Base-by-base conservation (phyloP, 2,888 invertebrate genomes). In the Melipona beecheii region DNA sequence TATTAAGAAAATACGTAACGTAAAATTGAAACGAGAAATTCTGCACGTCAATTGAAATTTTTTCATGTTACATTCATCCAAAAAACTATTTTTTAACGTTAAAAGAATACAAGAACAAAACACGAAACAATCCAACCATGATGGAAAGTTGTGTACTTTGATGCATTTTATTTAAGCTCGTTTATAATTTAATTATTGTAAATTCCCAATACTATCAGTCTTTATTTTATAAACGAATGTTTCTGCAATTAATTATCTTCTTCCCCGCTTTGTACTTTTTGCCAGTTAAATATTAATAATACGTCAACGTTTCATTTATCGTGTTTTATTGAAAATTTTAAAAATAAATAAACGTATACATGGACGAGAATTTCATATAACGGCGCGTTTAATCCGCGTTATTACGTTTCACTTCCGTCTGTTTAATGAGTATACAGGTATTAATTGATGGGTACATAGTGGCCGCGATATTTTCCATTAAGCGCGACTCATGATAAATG, bases 391-490 rank as follows among this genome's bases (percentile, higher is more conserved):
- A 83, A 81, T 49, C 75, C 74, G 50, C 60, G 54, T 64, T 68
- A 56, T 56, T 68, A 54, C 73, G 58, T 85, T 83, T 65, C 77
- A 65, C 68, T 68, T 62, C 75, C 77, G 74, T 4, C 79, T 78
- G 86, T 88, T 90, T 87, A 86, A 88, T 65, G 78, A 86, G 81
- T 81, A 86, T 80, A 85, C 82, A 84, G 66, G 75, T 81, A 86
- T 91, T 91, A 88, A 90, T 89, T 88, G 90, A 87, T 88, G 76
- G 86, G 84, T 83, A 88, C 85, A 87, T 76, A 90, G 84, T 75
- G 76, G 58, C 70, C 75, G 78, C 66, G 78, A 82, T 86, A 77
- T 77, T 78, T 87, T 86, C 87, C 85, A 87, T 83, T 89, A 90
- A 90, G 79, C 84, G 85, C 43, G 58, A 6, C 56, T 27, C 24